Evolutionary conservation across 1,140 invertebrate genomes (phyloP), one percentile per base, ranked within the genome.

Genomic region (Trichomalopsis sarcophagae): DNA sequence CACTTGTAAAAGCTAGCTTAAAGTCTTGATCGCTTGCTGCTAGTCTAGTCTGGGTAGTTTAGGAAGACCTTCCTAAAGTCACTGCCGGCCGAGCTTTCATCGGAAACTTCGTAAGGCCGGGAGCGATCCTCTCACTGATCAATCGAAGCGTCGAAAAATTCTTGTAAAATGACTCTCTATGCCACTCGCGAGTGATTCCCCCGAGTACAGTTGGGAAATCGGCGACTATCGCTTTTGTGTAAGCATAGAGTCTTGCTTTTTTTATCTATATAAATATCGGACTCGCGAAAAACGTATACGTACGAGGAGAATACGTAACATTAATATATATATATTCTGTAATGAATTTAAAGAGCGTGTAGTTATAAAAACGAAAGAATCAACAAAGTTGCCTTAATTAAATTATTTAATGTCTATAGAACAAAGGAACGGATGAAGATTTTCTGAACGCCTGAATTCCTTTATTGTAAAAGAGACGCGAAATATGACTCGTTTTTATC

Each of bases 321-420:
- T 23, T 69, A 27, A 69, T 23, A 27, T 69, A 88, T 79, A 85
- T 81, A 85, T 81, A 81, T 76, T 81, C 47, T 68, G 47, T 66
- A 71, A 40, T 30, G 27, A 77, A 79, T 84, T 69, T 21, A 78
- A 84, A 75, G 85, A 79, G 87, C 87, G 86, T 86, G 86, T 88
- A 86, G 87, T 86, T 62, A 81, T 79, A 78, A 62, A 27, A 62
- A 62, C 55, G 17, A 62, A 87, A 87, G 10, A 87, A 89, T 85
- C 77, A 87, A 91, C 87, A 87, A 82, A 89, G 90, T 91, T 91
- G 90, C 90, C 90, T 91, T 91, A 90, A 90, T 87, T 90, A 90
- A 91, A 90, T 91, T 90, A 91, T 91, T 91, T 86, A 69, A 73
- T 87, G 36, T 78, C 21, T 66, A 73, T 44, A 79, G 55, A 62